Percentiles rank a stretch among this genome's conserved stretches.
These are phyloP conservation scores for Pelodiscus sinensis DNA, from an alignment of 2,113 vertebrate species.

Conservation along the genomic window DNA sequence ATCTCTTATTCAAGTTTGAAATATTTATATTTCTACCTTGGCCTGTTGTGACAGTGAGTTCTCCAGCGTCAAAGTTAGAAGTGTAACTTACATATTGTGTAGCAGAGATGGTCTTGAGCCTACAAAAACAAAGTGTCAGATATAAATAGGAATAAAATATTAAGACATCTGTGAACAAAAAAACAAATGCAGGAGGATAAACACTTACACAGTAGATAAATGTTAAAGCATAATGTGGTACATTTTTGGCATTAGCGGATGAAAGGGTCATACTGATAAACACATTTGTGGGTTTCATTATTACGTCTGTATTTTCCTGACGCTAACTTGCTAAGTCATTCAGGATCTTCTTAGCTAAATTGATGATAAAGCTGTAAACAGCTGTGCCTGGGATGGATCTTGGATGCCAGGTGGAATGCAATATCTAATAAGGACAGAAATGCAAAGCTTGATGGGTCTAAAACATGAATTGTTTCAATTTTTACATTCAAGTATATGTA, in stretches of 20 bases:
- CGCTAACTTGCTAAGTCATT: slow-evolving; percentile 24
- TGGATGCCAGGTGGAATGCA: not conserved
- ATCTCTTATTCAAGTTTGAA: not conserved
- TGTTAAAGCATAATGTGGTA: not conserved
- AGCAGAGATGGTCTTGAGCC: not conserved
- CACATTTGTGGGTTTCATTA: slow-evolving; percentile 47
- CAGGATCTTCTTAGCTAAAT: slow-evolving; percentile 11
- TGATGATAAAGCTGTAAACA: not conserved
- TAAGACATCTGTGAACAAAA: slow-evolving; percentile 37
- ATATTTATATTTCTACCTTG: not conserved
- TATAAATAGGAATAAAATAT: not conserved
- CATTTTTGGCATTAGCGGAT: slow-evolving; percentile 48
- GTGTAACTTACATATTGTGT: not conserved
- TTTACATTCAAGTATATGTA: not conserved
- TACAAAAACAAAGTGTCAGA: slow-evolving; percentile 25
- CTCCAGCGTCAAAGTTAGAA: not conserved
- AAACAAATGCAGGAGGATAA: slow-evolving; percentile 30
- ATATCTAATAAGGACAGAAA: not conserved
- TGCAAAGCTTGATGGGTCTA: not conserved
- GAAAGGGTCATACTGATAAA: slow-evolving; percentile 53
- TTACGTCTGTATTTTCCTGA: slow-evolving; percentile 48
- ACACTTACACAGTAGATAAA: slow-evolving; percentile 13
- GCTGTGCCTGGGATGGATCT: not conserved
- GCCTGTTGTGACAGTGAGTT: not conserved
- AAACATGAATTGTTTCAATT: not conserved